phyloP scores from a whole-genome alignment of 2,888 invertebrate species.

The Ditula angustiorana region DNA sequence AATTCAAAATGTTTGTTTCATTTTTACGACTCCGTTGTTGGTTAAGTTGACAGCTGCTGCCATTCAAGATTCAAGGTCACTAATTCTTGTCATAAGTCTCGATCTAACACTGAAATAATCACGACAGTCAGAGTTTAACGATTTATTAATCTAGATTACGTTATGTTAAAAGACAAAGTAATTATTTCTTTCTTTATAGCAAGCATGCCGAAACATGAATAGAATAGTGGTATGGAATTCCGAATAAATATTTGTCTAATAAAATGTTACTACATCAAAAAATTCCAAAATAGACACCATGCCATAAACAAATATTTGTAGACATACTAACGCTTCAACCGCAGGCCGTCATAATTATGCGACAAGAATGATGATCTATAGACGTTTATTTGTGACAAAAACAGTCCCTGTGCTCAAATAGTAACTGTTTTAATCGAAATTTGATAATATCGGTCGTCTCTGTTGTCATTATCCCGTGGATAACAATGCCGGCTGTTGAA shows the following conservation, averaged over 20 bases:
- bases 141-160: too few relatives aligned
- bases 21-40: constrained; percentile 47
- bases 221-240: not conserved
- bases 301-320: not conserved
- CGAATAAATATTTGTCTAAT: constrained; percentile 36
- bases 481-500: too few relatives aligned
- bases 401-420: too few relatives aligned
- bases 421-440: too few relatives aligned
- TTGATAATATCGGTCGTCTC: too few relatives aligned
- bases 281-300: too few relatives aligned
- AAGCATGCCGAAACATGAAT: constrained; percentile 9
- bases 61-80: constrained; percentile 52
- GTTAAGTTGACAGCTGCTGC: constrained; percentile 58
- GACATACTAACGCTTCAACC: too few relatives aligned
- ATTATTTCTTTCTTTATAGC: not conserved
- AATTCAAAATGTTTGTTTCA: constrained; percentile 48
- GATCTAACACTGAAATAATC: not conserved
- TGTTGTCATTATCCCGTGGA: too few relatives aligned
- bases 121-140: too few relatives aligned
- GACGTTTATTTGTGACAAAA: too few relatives aligned
- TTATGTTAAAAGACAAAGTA: not conserved
- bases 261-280: constrained; percentile 11
- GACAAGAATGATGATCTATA: too few relatives aligned
- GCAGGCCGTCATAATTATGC: too few relatives aligned
- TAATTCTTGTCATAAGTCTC: constrained; percentile 44